Conservation (phyloP, 35 echinoderm and acorn worm genomes). For the Apostichopus californicus region DNA sequence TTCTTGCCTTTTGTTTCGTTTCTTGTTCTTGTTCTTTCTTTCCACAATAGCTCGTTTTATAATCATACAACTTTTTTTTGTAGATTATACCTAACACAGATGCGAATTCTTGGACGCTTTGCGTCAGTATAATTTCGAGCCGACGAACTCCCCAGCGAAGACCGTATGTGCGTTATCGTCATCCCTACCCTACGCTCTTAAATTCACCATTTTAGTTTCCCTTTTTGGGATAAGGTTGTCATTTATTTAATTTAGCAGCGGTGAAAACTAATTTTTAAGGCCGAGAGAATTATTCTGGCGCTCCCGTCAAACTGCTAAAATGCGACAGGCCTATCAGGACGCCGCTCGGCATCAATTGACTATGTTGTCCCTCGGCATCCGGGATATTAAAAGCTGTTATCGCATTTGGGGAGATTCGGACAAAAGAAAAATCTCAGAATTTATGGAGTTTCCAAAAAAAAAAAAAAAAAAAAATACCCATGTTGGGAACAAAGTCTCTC, state of each 20-base stretch:
- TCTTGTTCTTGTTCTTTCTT: neutral
- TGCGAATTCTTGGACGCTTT: conserved; percentile 39
- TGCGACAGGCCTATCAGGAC: conserved; percentile 18
- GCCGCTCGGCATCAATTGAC: conserved; percentile 35
- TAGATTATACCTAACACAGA: conserved; percentile 26
- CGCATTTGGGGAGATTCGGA: conserved; percentile 40
- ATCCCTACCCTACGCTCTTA: conserved; percentile 46
- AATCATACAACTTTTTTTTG: conserved; percentile 10
- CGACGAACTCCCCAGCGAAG: conserved; percentile 50
- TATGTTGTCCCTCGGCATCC: conserved; percentile 29
- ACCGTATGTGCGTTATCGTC: conserved; percentile 24
- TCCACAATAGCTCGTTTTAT: neutral
- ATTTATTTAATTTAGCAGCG: conserved; percentile 64
- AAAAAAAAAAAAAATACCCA: neutral
- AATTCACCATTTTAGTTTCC: conserved; percentile 33
- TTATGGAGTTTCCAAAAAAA: conserved; percentile 27
- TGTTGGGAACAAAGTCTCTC: conserved; percentile 49
- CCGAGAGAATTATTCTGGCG: conserved; percentile 46
- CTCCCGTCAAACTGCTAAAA: conserved; percentile 27
- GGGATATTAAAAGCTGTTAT: conserved; percentile 63
- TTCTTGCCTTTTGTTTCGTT: neutral
- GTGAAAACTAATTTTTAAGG: conserved; percentile 61
- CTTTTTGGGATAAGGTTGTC: conserved; percentile 56
- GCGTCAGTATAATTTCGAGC: conserved; percentile 13
- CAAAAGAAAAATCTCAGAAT: conserved; percentile 52